Percentiles rank a stretch among this genome's conserved stretches.
These are phyloP conservation scores for Globodera ellingtonae DNA, from an alignment of 1,140 invertebrate species.

Conservation along the genomic window DNA sequence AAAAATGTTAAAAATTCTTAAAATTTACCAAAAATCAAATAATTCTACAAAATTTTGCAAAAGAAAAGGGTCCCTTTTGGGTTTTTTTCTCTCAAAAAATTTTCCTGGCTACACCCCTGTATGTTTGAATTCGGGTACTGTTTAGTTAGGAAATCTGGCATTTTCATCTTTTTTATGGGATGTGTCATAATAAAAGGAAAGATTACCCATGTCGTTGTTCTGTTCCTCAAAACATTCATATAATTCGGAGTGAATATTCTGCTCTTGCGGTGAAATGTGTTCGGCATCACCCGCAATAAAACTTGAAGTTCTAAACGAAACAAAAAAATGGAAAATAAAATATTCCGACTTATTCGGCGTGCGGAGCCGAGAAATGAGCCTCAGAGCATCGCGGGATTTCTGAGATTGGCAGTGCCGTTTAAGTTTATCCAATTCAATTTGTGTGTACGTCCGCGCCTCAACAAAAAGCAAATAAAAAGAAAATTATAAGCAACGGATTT, in stretches of 20 bases:
- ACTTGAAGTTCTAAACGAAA: constrained; percentile 34
- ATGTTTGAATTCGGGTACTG: too few relatives aligned
- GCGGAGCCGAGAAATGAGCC: constrained; percentile 28
- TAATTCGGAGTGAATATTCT: constrained; percentile 24
- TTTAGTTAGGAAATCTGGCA: too few relatives aligned
- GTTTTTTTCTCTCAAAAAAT: too few relatives aligned
- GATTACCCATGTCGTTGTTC: constrained; percentile 16
- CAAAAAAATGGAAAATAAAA: too few relatives aligned
- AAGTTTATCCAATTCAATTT: constrained; percentile 34
- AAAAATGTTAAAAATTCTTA: too few relatives aligned
- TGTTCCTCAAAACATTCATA: constrained; percentile 16
- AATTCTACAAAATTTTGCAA: too few relatives aligned
- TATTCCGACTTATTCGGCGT: constrained; percentile 25
- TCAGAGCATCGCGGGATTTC: not conserved
- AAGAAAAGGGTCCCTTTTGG: too few relatives aligned
- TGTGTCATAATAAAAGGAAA: too few relatives aligned
- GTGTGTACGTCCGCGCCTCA: constrained; percentile 28
- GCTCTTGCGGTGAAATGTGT: constrained; percentile 31
- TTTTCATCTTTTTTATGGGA: too few relatives aligned
- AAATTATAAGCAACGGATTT: too few relatives aligned
- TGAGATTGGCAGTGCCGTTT: constrained; percentile 16
- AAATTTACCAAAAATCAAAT: too few relatives aligned
- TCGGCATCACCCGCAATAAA: constrained; percentile 34
- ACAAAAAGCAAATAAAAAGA: not conserved
- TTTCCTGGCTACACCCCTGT: too few relatives aligned